Conservation (phyloP, 2,888 invertebrate genomes). For the Drosophila nr. medialis region DNA sequence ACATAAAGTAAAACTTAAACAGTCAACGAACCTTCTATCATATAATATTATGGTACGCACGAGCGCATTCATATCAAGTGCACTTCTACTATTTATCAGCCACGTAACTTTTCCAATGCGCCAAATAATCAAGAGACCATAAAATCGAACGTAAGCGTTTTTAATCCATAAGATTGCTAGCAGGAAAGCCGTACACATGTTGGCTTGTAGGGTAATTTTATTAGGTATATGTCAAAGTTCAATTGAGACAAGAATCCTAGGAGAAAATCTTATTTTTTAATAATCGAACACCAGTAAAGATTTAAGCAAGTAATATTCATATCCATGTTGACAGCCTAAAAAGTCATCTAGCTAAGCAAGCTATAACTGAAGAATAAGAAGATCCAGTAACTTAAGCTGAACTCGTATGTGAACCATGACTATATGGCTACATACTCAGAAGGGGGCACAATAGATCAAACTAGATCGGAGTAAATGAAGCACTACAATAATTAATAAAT, state of each 20-base stretch:
- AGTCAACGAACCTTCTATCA: conserved; percentile 53
- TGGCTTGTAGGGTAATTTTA: no score
- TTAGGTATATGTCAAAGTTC: no score
- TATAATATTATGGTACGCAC: conserved; percentile 51
- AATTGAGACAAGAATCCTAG: background rate
- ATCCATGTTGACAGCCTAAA: background rate
- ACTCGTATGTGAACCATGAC: background rate
- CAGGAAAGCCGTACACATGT: background rate
- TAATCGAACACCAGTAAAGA: background rate
- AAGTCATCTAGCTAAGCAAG: background rate
- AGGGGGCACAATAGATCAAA: background rate
- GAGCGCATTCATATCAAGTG: conserved; percentile 50
- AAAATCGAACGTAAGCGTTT: conserved; percentile 36
- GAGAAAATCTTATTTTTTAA: background rate
- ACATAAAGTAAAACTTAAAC: conserved; percentile 31
- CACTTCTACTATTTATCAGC: conserved; percentile 14
- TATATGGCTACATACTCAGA: background rate
- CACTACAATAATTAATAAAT: background rate
- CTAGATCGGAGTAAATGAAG: background rate
- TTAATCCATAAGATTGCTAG: background rate
- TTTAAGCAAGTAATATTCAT: background rate
- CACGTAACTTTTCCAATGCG: conserved; percentile 35
- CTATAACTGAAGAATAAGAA: background rate
- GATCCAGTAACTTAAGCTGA: background rate
- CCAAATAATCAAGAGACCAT: conserved; percentile 75